Percentiles rank a stretch among this genome's conserved stretches.
These are phyloP conservation scores for Camelus bactrianus DNA, from an alignment of 2,113 vertebrate genomes.

Conservation along the genomic window DNA sequence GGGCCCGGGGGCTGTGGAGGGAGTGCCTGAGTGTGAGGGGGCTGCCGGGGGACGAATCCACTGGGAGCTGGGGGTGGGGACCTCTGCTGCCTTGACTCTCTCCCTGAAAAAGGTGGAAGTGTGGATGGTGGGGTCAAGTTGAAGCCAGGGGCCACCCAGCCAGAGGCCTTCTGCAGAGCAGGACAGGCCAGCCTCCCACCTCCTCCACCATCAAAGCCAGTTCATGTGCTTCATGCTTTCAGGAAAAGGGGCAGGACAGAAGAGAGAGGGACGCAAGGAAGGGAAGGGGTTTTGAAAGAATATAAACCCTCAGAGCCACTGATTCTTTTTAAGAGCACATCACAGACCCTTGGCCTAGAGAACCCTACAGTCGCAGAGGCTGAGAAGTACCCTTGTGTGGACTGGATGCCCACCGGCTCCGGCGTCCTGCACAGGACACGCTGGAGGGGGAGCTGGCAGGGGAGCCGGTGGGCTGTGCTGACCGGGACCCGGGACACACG, in stretches of 20 bases:
- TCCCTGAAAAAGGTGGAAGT: background rate
- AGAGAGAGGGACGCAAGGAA: background rate
- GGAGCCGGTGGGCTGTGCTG: background rate
- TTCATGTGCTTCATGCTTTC: accelerated
- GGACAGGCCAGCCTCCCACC: background rate
- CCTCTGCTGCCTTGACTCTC: background rate
- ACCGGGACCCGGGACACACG: background rate
- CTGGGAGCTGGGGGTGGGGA: background rate
- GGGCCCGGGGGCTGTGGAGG: background rate
- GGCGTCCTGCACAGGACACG: accelerated
- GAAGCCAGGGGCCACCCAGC: background rate
- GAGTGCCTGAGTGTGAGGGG: background rate
- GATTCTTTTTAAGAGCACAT: no score
- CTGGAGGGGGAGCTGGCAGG: background rate
- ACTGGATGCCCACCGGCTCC: accelerated
- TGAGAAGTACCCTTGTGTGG: accelerated
- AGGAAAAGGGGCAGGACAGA: background rate
- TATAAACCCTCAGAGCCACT: accelerated
- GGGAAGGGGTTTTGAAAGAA: background rate
- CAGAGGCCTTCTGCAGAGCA: background rate
- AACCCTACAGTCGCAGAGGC: accelerated
- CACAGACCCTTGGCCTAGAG: background rate
- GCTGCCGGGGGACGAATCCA: accelerated
- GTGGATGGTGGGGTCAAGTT: accelerated
- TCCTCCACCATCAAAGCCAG: background rate